These are phyloP conservation scores for Chauna torquata DNA, from an alignment of 2,113 vertebrate species.

Conservation along the genomic window DNA sequence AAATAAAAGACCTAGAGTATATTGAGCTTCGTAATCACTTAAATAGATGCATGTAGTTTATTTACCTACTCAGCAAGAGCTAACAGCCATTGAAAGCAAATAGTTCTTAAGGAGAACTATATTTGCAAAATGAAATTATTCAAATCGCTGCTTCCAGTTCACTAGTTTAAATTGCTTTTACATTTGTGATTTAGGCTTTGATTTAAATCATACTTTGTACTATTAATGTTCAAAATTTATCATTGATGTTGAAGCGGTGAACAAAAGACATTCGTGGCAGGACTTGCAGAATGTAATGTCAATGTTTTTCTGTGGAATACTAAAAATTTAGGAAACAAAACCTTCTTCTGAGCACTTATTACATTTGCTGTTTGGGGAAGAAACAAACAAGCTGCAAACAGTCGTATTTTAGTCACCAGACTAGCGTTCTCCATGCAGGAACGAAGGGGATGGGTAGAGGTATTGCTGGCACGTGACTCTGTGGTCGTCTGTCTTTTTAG, in stretches of 20 bases:
- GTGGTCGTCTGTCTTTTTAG: not conserved
- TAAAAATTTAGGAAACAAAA: slow-evolving; percentile 3
- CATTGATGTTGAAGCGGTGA: slow-evolving; percentile 31
- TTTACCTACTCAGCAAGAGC: slow-evolving; percentile 7
- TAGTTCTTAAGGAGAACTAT: not conserved
- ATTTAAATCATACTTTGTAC: slow-evolving; percentile 43
- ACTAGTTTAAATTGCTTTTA: slow-evolving; percentile 24
- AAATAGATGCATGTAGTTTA: slow-evolving; percentile 15
- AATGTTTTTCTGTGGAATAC: slow-evolving; percentile 12
- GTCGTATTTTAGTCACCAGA: not conserved
- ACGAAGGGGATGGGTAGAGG: not conserved
- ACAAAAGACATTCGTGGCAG: slow-evolving; percentile 32
- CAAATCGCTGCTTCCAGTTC: slow-evolving; percentile 42
- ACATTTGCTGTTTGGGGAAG: not conserved
- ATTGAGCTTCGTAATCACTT: not conserved
- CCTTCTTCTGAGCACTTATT: not conserved
- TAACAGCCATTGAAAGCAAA: not conserved
- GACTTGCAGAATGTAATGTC: not conserved
- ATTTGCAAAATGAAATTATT: slow-evolving; percentile 35
- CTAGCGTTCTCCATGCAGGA: not conserved
- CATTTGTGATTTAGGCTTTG: slow-evolving; percentile 31
- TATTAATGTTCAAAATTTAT: slow-evolving; percentile 38
- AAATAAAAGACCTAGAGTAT: not conserved
- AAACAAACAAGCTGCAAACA: not conserved
- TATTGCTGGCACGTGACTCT: rapidly evolving